Base-by-base conservation (phyloP, 2,113 vertebrate genomes). In the Pipa parva region DNA sequence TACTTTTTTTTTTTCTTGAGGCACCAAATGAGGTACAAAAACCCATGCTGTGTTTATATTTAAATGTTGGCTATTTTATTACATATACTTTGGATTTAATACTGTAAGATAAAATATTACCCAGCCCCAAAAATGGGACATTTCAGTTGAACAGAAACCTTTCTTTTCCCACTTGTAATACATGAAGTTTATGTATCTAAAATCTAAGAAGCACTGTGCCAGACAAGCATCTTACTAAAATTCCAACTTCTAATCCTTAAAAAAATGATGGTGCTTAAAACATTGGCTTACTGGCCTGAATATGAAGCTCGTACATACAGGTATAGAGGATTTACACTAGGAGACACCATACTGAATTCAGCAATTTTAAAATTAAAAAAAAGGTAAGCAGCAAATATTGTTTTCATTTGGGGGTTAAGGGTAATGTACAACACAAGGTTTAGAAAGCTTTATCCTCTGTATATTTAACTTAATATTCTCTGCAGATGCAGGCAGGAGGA, bases 11-110 rank as follows among this genome's bases (percentile, higher is more conserved):
- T n/a, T n/a, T n/a, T n/a, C n/a, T n/a, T n/a, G n/a, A n/a, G n/a
- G n/a, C n/a, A n/a, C n/a, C n/a, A n/a, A n/a, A n/a, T n/a, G n/a
- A n/a, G n/a, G n/a, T n/a, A n/a, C n/a, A n/a, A n/a, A n/a, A n/a
- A n/a, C n/a, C n/a, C n/a, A n/a, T n/a, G n/a, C n/a, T n/a, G n/a
- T n/a, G n/a, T n/a, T n/a, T n/a, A n/a, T n/a, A n/a, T n/a, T n/a
- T n/a, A n/a, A n/a, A n/a, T n/a, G n/a, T n/a, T n/a, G n/a, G n/a
- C n/a, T n/a, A n/a, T n/a, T n/a, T n/a, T n/a, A n/a, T n/a, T n/a
- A n/a, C n/a, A n/a, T n/a, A n/a, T n/a, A n/a, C 63, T 67, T 67
- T 67, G 21, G 29, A 25, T 60, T 68, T 68, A 68, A 68, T 68
- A 68, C 65, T 68, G 65, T 56, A 42, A 59, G 57, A 68, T 68